Base-by-base conservation (phyloP, 1,140 invertebrate species). In the Asbolus verrucosus region DNA sequence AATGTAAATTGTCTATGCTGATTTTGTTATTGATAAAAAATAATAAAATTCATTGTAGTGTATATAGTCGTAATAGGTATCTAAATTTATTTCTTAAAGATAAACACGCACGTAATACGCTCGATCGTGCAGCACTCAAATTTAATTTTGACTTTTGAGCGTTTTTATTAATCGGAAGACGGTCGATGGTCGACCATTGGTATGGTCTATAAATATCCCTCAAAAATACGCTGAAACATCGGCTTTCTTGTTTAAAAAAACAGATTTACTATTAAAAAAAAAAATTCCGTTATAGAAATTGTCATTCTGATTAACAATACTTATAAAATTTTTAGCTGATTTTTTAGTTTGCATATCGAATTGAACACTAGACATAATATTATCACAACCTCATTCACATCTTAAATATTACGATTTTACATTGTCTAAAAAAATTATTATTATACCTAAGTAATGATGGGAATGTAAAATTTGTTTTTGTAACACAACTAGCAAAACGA, bases 151-250 rank as follows among this genome's bases (percentile, higher is more conserved):
- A 41, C 38, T 65, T 65, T 43, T 65, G 62, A 65, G 36, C 36
- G 62, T 65, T 65, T 65, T 65, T 41, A 18, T 65, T 65, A 65
- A n/a, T n/a, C 62, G 43, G 63, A 43, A 46, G 19, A n/a, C n/a
- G n/a, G n/a, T n/a, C n/a, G 39, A 65, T 65, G 36, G 63, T 65
- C 63, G 63, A 65, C 38, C 63, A 21, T 43, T 65, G 38, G 38
- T 65, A 65, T 63, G 24, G 24, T 27, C 24, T 27, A 27, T 27
- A 27, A 27, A 27, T 8, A 27, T 27, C 63, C 63, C 19, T 65
- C 8, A 65, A 65, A 24, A 65, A 65, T 65, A 65, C 33, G 33
- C 61, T 38, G n/a, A 14, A 13, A 18, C 15, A 65, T 65, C 31
- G 19, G 36, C 16, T 16, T 24, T 14, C 36, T 41, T 36, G 30